These are phyloP conservation scores for Lampris incognitus DNA, from an alignment of 2,113 vertebrate genomes.

Conservation along the genomic window DNA sequence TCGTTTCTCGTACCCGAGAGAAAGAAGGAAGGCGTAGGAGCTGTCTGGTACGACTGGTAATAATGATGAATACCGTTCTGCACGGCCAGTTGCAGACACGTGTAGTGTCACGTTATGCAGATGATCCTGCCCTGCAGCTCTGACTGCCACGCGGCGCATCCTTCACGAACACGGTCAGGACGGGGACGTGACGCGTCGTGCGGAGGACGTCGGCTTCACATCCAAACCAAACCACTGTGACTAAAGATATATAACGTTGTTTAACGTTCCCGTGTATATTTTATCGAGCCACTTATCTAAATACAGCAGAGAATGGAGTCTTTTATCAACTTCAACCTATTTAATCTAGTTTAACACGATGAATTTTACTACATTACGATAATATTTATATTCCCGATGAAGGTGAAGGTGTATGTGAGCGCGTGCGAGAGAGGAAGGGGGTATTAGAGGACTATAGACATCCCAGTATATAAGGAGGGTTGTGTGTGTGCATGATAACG, in stretches of 20 bases:
- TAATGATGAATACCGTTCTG: constrained; percentile 37
- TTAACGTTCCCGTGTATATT: constrained; percentile 21
- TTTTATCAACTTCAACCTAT: not conserved
- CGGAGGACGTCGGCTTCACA: constrained; percentile 50
- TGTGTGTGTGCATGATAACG: constrained; percentile 19
- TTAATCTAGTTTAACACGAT: constrained; percentile 14
- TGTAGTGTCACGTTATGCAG: constrained; percentile 8
- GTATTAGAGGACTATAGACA: not conserved
- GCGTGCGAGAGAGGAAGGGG: not conserved
- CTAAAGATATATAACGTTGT: constrained; percentile 5
- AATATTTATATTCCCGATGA: constrained; percentile 41
- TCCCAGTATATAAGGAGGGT: constrained; percentile 1
- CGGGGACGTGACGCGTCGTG: constrained; percentile 28
- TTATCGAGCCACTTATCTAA: constrained; percentile 4
- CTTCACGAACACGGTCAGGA: constrained; percentile 29
- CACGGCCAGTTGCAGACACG: constrained; percentile 36
- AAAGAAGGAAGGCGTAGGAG: not conserved
- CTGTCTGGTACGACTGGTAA: constrained; percentile 11
- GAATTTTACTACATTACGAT: constrained; percentile 26
- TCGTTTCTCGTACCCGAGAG: not conserved
- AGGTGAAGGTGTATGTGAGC: constrained; percentile 5
- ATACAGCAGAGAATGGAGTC: constrained; percentile 29
- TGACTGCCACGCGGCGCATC: not conserved
- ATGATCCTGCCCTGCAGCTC: too few species aligned
- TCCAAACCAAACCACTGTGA: constrained; percentile 76